Conservation (phyloP, 2,113 vertebrate genomes). For the Meles meles region DNA sequence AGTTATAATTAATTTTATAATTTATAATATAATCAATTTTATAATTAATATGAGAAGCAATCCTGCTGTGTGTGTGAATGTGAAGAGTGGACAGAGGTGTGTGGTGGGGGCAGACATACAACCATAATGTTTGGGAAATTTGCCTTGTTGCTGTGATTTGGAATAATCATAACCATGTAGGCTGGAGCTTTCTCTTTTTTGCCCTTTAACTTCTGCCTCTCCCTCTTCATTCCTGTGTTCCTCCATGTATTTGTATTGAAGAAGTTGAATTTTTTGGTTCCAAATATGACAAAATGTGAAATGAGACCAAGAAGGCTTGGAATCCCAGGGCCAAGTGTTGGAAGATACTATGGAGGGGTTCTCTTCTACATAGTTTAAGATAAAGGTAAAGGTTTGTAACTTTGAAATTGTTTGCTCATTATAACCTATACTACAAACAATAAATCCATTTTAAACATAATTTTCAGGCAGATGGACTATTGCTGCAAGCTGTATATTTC, state of each 20-base stretch:
- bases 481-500: background rate
- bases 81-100: background rate
- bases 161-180: background rate
- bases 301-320: background rate
- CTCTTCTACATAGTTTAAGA: background rate
- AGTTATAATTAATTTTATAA: background rate
- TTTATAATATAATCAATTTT: background rate
- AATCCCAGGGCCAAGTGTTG: background rate
- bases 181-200: background rate
- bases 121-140: background rate
- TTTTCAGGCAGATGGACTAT: background rate
- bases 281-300: background rate
- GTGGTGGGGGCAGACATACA: rapidly evolving
- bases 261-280: background rate
- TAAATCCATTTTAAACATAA: background rate
- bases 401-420: background rate
- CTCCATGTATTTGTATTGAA: background rate
- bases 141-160: background rate
- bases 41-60: background rate
- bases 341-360: background rate
- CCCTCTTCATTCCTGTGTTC: background rate
- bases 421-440: background rate
- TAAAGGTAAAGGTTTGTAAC: background rate
- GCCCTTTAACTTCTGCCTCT: background rate
- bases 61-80: background rate